Evolutionary conservation across 30 jellyfish, hydroid and myxozoan species (phyloP).

Genomic region (Aurelia aurita complex sp. Pacific): DNA sequence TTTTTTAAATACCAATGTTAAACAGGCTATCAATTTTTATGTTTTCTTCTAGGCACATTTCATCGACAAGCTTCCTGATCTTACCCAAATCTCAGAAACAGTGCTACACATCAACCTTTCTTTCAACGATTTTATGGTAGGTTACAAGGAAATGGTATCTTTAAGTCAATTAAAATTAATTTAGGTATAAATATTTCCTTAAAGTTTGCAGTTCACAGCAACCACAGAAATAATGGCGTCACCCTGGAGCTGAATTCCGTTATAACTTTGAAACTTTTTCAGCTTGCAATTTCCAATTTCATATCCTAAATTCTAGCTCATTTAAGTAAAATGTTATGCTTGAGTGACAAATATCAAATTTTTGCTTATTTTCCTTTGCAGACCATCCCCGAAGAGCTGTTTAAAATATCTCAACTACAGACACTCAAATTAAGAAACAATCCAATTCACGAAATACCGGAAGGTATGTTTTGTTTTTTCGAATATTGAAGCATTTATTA

Average conservation of each 20-base stretch:
- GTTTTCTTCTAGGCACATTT: conserved; percentile 46
- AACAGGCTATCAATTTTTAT: too few relatives aligned
- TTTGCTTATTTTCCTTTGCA: not conserved
- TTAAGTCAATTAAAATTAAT: too few relatives aligned
- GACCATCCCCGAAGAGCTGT: conserved; percentile 60
- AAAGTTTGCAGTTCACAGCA: too few relatives aligned
- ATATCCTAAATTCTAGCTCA: too few relatives aligned
- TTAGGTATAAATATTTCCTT: too few relatives aligned
- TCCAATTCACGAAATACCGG: conserved; percentile 56
- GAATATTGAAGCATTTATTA: too few relatives aligned
- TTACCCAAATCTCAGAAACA: conserved; percentile 11
- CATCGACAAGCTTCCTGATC: conserved; percentile 50
- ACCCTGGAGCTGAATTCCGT: too few relatives aligned
- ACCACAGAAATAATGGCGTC: too few relatives aligned
- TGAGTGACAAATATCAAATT: not conserved
- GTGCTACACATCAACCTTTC: conserved; percentile 50
- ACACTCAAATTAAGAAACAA: conserved; percentile 62
- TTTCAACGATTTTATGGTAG: conserved; percentile 55
- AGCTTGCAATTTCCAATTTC: too few relatives aligned
- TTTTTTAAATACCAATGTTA: too few relatives aligned
- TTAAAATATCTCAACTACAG: conserved; percentile 40
- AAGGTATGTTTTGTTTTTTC: conserved; percentile 21
- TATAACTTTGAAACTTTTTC: too few relatives aligned
- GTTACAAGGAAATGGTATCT: not conserved
- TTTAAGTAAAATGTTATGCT: too few relatives aligned